Percentiles rank a stretch among this genome's conserved stretches.
These are phyloP conservation scores for Andrena minutula DNA, from an alignment of 2,888 invertebrate genomes.

Conservation along the genomic window DNA sequence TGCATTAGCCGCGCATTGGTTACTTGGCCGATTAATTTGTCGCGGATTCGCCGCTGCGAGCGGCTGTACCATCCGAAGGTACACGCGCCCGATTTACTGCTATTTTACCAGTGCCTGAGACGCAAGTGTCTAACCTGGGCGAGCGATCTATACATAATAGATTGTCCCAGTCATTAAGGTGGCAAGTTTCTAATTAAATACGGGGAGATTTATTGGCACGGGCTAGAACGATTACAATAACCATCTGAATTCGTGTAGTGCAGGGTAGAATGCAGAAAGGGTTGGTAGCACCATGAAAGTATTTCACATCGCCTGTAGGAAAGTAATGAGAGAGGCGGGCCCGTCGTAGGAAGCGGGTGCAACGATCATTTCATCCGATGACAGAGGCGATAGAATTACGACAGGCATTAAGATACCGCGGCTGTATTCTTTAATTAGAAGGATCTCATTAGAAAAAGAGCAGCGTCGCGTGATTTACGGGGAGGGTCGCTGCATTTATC, in stretches of 20 bases:
- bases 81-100: constrained; percentile 35
- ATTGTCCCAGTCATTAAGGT: constrained; percentile 2
- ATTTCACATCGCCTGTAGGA: constrained; percentile 40
- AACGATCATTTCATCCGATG: constrained; percentile 12
- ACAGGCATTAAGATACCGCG: constrained; percentile 46
- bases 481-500: constrained; percentile 70
- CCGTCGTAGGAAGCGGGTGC: neutral
- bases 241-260: neutral
- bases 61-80: constrained; percentile 56
- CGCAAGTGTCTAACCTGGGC: neutral
- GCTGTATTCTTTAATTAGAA: constrained; percentile 71
- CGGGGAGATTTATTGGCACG: neutral
- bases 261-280: neutral
- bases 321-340: constrained; percentile 52
- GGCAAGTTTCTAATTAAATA: constrained; percentile 38
- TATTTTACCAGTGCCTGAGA: constrained; percentile 16
- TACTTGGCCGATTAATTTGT: constrained; percentile 71
- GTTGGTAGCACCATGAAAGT: neutral
- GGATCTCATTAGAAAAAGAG: constrained; percentile 66
- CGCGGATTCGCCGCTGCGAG: constrained; percentile 51
- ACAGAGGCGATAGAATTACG: constrained; percentile 48
- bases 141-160: constrained; percentile 27
- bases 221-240: constrained; percentile 27
- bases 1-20: constrained; percentile 62
- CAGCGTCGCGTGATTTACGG: constrained; percentile 72